Percentiles rank a stretch among this genome's conserved stretches.
Evolutionary conservation across 2,888 invertebrate species (phyloP).

Genomic region (Caenorhabditis macrosperma): DNA sequence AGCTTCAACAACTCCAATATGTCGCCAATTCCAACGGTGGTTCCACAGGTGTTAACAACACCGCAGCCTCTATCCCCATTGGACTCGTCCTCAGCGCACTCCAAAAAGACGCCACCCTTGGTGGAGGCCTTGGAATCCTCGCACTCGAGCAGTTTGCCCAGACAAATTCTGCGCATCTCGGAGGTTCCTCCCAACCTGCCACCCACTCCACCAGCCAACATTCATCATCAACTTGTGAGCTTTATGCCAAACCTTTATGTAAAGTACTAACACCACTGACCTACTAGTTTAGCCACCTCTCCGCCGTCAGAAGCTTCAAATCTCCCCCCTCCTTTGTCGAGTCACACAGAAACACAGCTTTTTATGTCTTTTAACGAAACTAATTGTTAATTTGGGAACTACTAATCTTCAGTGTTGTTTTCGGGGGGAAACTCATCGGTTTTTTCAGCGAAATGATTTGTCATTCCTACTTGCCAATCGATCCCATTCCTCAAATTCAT

Average conservation of each 20-base stretch:
- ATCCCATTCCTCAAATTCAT: conserved; percentile 24
- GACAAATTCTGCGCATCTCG: conserved; percentile 36
- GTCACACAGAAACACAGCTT: background rate
- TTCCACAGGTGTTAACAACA: conserved; percentile 40
- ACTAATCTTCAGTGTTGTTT: background rate
- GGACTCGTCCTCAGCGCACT: conserved; percentile 46
- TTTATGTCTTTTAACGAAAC: too few relatives aligned
- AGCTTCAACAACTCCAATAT: conserved; percentile 59
- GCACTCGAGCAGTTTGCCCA: conserved; percentile 29
- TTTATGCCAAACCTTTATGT: background rate
- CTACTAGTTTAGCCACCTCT: background rate
- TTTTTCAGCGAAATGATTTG: conserved; percentile 28
- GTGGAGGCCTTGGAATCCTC: conserved; percentile 7
- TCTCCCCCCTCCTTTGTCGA: too few relatives aligned
- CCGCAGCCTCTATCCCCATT: conserved; percentile 34
- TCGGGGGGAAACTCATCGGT: background rate
- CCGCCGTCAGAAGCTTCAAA: background rate
- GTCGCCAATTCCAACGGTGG: conserved; percentile 48
- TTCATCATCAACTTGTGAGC: conserved; percentile 48
- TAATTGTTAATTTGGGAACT: background rate
- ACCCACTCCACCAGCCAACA: conserved; percentile 12
- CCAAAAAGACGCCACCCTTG: conserved; percentile 24
- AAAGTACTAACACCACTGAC: background rate
- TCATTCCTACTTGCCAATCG: background rate
- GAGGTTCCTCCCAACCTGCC: conserved; percentile 10